Conservation (phyloP, 2,888 invertebrate genomes). For the Eristalis pertinax region DNA sequence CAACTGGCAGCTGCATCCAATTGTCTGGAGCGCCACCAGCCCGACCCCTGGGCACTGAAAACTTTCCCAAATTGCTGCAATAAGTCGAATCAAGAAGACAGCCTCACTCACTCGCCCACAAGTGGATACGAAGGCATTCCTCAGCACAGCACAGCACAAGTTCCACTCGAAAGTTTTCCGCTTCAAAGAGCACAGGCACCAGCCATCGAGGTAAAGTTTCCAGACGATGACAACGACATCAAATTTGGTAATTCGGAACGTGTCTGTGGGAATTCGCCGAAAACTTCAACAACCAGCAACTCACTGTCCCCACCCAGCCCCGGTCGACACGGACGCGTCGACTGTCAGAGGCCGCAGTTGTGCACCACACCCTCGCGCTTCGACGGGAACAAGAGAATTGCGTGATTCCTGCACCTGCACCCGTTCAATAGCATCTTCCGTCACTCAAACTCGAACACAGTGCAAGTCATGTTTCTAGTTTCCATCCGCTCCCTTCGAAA, state of each 20-base stretch:
- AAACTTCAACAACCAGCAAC: slow-evolving; percentile 3
- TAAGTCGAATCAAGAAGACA: slow-evolving; percentile 25
- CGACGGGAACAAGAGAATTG: slow-evolving; percentile 17
- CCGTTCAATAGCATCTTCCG: slow-evolving; percentile 30
- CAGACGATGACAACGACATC: slow-evolving; percentile 38
- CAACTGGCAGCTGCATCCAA: not conserved
- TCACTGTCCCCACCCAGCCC: not conserved
- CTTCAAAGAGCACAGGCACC: slow-evolving; percentile 12
- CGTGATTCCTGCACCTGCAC: slow-evolving; percentile 25
- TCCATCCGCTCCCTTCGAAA: not conserved
- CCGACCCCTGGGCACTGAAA: slow-evolving; percentile 19
- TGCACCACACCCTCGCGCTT: not conserved
- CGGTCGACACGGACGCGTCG: not conserved
- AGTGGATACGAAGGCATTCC: slow-evolving; percentile 13
- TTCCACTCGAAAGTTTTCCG: slow-evolving; percentile 40
- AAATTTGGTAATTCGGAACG: slow-evolving; percentile 37
- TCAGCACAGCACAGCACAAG: slow-evolving; percentile 7
- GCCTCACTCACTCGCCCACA: slow-evolving; percentile 1
- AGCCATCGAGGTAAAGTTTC: slow-evolving; percentile 11
- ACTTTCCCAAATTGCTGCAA: slow-evolving; percentile 32
- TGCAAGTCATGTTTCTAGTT: not conserved
- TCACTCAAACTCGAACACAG: slow-evolving; percentile 22
- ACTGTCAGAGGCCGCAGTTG: not conserved
- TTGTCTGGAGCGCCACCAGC: not conserved
- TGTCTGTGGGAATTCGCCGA: slow-evolving; percentile 13